Percentiles rank a stretch among this genome's conserved stretches.
Conservation (phyloP, 1,140 invertebrate genomes). For the Hypothenemus hampei region DNA sequence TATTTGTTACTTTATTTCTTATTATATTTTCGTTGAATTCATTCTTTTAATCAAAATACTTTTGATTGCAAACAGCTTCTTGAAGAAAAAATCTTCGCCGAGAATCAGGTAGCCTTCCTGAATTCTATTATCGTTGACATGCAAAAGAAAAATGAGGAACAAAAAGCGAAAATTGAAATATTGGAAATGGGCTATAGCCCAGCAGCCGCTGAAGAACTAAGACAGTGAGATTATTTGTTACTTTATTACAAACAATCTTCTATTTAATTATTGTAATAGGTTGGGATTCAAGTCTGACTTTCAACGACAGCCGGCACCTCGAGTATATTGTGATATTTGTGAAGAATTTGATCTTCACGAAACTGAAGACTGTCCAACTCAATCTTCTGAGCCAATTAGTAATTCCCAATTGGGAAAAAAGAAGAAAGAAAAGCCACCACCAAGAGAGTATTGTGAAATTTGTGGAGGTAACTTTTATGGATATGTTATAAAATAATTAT, state of each 20-base stretch:
- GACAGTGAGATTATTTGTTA: conserved; percentile 11
- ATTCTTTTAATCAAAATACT: neutral
- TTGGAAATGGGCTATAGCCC: conserved; percentile 63
- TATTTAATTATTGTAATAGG: conserved; percentile 28
- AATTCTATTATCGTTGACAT: conserved; percentile 96
- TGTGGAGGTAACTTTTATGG: conserved; percentile 72
- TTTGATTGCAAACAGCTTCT: conserved; percentile 47
- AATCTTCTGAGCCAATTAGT: conserved; percentile 58
- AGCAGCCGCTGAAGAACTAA: conserved; percentile 52
- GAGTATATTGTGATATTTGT: conserved; percentile 96
- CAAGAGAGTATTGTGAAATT: conserved; percentile 83
- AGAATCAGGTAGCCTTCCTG: conserved; percentile 82
- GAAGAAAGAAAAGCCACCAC: conserved; percentile 49
- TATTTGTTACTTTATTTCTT: neutral
- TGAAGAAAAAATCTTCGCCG: conserved; percentile 61
- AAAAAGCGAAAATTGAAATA: conserved; percentile 71
- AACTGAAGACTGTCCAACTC: conserved; percentile 92
- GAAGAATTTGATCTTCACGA: conserved; percentile 95
- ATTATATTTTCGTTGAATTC: neutral
- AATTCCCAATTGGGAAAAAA: conserved; percentile 41
- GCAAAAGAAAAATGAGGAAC: conserved; percentile 85
- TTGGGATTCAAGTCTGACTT: conserved; percentile 37
- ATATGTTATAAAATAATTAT: conserved; percentile 1
- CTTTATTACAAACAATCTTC: conserved; percentile 3
- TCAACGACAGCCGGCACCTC: conserved; percentile 56